Conservation (phyloP, 2,888 invertebrate genomes). For the Zaprionus bogoriensis region DNA sequence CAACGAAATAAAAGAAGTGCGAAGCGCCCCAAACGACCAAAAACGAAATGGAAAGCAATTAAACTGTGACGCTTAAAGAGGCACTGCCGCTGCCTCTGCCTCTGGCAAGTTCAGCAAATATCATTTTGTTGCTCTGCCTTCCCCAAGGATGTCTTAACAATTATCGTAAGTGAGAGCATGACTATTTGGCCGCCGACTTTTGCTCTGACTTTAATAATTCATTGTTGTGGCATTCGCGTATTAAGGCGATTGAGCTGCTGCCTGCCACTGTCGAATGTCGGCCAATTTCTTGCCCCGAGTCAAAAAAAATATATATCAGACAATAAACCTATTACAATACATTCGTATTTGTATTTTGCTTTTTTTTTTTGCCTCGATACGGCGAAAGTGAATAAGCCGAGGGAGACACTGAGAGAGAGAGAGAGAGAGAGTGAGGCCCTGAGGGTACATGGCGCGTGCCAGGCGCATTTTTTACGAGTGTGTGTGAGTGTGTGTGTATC, state of each 20-base stretch:
- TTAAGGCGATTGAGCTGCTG: constrained; percentile 13
- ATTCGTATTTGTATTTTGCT: constrained; percentile 34
- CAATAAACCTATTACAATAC: constrained; percentile 66
- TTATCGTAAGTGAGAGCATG: constrained; percentile 29
- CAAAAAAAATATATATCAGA: constrained; percentile 73
- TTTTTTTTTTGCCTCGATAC: neutral
- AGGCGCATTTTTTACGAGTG: constrained; percentile 25
- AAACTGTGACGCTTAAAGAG: constrained; percentile 56
- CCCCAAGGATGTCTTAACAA: constrained; percentile 45
- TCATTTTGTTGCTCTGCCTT: neutral
- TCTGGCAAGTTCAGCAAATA: constrained; percentile 27
- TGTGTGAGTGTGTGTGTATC: constrained; percentile 10
- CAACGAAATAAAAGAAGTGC: constrained; percentile 18
- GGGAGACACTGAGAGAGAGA: neutral
- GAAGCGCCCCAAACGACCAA: neutral
- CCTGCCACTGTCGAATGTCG: constrained; percentile 16
- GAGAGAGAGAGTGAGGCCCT: constrained; percentile 8
- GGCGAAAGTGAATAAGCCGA: neutral
- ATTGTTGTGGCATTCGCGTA: constrained; percentile 24
- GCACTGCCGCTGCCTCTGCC: too few species aligned
- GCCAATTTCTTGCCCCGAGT: constrained; percentile 21
- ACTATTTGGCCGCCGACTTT: neutral
- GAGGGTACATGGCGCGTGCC: constrained; percentile 55
- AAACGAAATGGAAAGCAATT: constrained; percentile 53
- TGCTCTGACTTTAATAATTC: constrained; percentile 42